Percentiles rank a stretch among this genome's conserved stretches.
Conservation (phyloP, 2,797 vertebrate species). For the Vespertilio murinus region DNA sequence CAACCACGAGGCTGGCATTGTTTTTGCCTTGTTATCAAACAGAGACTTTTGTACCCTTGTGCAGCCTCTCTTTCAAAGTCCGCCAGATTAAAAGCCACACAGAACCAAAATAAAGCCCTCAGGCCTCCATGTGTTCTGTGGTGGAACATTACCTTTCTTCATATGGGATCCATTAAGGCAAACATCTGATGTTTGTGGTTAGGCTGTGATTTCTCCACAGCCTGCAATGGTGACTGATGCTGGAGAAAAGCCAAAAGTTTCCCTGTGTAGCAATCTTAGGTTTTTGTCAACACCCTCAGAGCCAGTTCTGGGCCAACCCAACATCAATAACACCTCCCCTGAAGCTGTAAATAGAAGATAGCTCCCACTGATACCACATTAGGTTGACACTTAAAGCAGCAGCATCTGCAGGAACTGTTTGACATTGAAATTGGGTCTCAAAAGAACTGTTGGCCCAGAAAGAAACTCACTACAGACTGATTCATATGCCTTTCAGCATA, state of each 20-base stretch:
- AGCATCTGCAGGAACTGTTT: too few relatives aligned
- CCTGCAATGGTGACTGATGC: conserved; percentile 51
- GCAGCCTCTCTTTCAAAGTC: conserved; percentile 42
- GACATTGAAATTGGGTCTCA: too few relatives aligned
- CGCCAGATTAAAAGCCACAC: conserved; percentile 51
- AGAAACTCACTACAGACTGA: too few relatives aligned
- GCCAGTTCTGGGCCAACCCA: conserved; percentile 12
- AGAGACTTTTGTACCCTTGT: neutral
- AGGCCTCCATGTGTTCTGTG: neutral
- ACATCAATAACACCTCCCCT: conserved; percentile 30
- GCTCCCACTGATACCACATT: neutral
- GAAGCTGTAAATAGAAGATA: neutral
- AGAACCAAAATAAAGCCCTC: conserved; percentile 37
- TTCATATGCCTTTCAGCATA: too few relatives aligned
- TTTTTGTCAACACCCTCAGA: conserved; percentile 63
- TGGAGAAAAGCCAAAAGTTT: conserved; percentile 56
- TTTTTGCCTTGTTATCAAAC: conserved; percentile 34
- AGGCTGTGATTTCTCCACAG: conserved; percentile 63
- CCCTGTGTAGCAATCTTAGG: conserved; percentile 67
- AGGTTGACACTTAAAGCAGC: neutral
- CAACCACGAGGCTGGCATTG: conserved; percentile 1
- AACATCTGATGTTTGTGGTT: conserved; percentile 64
- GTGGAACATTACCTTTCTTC: conserved; percentile 60
- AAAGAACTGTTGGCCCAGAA: too few relatives aligned
- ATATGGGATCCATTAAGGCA: conserved; percentile 72